These are phyloP conservation scores for Sebastes cheni DNA, from an alignment of 2,797 vertebrate genomes.

Conservation along the genomic window DNA sequence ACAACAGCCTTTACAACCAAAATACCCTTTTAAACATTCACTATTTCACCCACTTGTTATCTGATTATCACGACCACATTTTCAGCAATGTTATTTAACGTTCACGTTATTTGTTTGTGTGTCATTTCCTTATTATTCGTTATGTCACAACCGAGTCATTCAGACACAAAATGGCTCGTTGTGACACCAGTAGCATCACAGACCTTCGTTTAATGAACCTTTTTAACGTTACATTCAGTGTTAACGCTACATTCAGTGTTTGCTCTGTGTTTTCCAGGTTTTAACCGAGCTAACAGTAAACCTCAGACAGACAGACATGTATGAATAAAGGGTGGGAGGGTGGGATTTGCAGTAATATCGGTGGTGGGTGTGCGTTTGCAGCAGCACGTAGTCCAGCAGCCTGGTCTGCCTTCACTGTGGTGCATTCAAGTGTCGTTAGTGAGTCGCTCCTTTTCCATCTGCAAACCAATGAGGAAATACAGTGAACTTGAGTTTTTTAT, in stretches of 20 bases:
- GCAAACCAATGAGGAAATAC: not conserved
- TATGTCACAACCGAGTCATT: not conserved
- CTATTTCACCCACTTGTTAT: not conserved
- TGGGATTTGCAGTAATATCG: not conserved
- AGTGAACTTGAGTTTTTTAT: not conserved
- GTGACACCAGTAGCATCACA: not conserved
- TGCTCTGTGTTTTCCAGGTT: not conserved
- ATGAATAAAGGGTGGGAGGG: not conserved
- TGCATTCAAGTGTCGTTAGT: conserved; percentile 50
- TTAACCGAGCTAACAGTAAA: accelerated
- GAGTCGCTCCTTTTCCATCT: too few relatives aligned
- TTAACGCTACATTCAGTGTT: not conserved
- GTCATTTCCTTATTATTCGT: not conserved
- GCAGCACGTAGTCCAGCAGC: conserved; percentile 77
- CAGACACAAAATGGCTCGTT: conserved; percentile 10
- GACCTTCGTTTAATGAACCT: not conserved
- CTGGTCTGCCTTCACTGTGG: conserved; percentile 18
- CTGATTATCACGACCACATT: accelerated
- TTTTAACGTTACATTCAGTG: not conserved
- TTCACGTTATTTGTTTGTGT: not conserved
- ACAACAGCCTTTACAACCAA: not conserved
- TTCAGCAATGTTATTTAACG: too few relatives aligned
- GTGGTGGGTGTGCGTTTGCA: conserved; percentile 47
- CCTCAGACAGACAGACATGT: not conserved
- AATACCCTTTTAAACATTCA: accelerated